Conservation (phyloP, 2,797 vertebrate genomes). For the Gymnothorax reevesii region DNA sequence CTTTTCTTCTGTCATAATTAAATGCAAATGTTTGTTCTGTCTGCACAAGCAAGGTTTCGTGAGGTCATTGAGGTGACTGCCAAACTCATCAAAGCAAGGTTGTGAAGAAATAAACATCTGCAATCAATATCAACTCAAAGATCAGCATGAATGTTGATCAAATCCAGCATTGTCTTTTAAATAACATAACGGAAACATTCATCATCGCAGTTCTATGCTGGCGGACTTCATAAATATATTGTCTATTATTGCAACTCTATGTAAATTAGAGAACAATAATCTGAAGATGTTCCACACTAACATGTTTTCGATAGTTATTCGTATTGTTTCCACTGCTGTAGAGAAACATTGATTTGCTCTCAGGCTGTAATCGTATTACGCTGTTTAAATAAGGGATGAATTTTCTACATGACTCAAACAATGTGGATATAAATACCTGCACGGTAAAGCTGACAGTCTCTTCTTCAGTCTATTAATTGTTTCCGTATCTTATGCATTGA, state of each 20-base stretch:
- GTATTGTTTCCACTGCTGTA: neutral
- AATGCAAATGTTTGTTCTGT: neutral
- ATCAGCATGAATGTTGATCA: neutral
- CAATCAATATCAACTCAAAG: neutral
- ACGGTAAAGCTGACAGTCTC: too few species aligned
- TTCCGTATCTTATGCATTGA: too few species aligned
- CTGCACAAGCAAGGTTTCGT: neutral
- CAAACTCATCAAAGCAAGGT: neutral
- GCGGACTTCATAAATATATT: neutral
- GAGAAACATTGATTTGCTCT: neutral
- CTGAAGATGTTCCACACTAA: neutral
- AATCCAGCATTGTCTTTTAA: neutral
- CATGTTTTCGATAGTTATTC: neutral
- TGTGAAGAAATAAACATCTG: neutral
- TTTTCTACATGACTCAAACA: too few species aligned
- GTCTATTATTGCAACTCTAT: neutral
- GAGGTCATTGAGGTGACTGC: neutral
- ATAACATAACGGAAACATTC: conserved; percentile 1
- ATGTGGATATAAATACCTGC: too few species aligned
- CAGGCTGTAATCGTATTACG: neutral
- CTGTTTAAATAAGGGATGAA: too few species aligned
- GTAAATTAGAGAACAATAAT: neutral
- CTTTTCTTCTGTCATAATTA: neutral
- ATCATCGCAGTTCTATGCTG: neutral
- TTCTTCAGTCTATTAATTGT: too few species aligned